Conservation (phyloP, 2,113 vertebrate genomes). For the Oryzias curvinotus region DNA sequence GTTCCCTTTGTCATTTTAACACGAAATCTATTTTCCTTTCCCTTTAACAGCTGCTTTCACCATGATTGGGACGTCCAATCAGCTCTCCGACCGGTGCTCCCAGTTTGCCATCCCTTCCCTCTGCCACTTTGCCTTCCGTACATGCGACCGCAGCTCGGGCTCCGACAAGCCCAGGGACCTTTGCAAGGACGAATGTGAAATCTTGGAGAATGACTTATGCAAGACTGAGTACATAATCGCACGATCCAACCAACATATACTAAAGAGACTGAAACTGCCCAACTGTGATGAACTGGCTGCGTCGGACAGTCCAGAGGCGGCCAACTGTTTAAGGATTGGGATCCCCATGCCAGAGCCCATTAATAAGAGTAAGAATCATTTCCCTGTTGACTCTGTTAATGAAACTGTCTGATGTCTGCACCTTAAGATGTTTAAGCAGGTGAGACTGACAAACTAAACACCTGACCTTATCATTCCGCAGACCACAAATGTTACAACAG, state of each 20-base stretch:
- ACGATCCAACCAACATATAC: conserved; percentile 93
- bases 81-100: conserved; percentile 95
- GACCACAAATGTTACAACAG: conserved; percentile 96
- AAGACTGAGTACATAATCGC: conserved; percentile 98
- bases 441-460: background rate
- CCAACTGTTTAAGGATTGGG: conserved; percentile 93
- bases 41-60: conserved; percentile 91
- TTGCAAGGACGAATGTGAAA: conserved; percentile 96
- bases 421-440: background rate
- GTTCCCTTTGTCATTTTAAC: background rate
- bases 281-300: conserved; percentile 96
- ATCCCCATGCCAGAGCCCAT: conserved; percentile 97
- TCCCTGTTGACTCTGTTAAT: background rate
- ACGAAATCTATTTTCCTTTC: background rate
- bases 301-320: conserved; percentile 86
- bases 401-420: too few species aligned
- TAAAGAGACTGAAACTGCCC: conserved; percentile 94
- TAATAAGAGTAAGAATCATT: conserved; percentile 87
- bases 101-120: conserved; percentile 97
- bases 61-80: conserved; percentile 98
- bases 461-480: conserved; percentile 40
- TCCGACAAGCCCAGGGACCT: conserved; percentile 91
- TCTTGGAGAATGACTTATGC: conserved; percentile 95
- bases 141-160: conserved; percentile 87
- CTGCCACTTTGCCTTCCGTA: conserved; percentile 97